Base-by-base conservation (phyloP, 2,888 invertebrate genomes). In the Euzophera pinguis region DNA sequence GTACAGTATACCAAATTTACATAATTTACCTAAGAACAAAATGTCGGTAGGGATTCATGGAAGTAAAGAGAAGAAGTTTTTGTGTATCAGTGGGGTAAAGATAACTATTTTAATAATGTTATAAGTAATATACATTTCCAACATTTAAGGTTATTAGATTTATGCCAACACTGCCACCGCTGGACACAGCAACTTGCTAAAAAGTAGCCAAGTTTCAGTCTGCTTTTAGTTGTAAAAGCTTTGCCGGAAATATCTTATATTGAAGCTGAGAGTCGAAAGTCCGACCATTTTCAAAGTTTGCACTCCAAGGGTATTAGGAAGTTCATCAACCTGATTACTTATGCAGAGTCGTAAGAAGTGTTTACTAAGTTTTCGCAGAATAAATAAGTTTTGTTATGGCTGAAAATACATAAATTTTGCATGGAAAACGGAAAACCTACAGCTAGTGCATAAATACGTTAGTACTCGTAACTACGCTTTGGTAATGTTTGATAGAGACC, bases 251-350 rank as follows among this genome's bases (percentile, higher is more conserved):
- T 45, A 32, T 32, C 16, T 42, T 43, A n/a, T 22, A 14, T 45
- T 10, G 41, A 10, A 17, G 41, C 16, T 41, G 16, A 32, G 32
- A 14, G 10, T 32, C 32, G 45, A 12, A 45, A 45, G 32, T 13
- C 10, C 32, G 14, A 5, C 45, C 14, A 45, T 34, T 43, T 45
- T 32, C 45, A 32, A 43, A 45, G 45, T 34, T 45, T 45, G 10
- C 45, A 10, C 32, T 34, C 14, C 13, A 45, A 3, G 16, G 10
- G 32, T 45, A 38, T 49, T 38, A 38, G 39, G 10, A 27, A 49
- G 49, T 49, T 49, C 49, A 27, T 49, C 27, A 38, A 37, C 35
- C 17, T 48, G 27, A 38, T 49, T 49, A 49, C 29, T 49, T 49
- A 49, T 49, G 22, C 49, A 49, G 37, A 38, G 49, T 38, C 13